Evolutionary conservation across 2,888 invertebrate species (phyloP), one percentile per base, ranked within the genome.

Genomic region (Psylliodes chrysocephalus): DNA sequence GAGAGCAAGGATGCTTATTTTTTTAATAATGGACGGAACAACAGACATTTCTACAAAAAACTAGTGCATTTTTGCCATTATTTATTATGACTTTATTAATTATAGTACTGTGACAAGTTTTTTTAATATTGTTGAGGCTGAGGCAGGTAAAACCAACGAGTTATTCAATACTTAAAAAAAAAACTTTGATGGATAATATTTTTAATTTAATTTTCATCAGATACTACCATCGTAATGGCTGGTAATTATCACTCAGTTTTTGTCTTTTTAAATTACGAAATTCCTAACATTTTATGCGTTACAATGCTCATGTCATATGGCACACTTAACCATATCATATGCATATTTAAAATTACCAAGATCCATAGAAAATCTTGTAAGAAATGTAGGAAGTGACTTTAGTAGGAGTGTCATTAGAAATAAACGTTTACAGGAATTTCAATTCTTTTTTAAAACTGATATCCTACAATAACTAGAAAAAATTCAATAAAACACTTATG

Each of bases 271-370:
- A 64, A 60, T 17, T n/a, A 54, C 33, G 52, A 62, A 1, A 40
- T 62, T 7, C 59, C 63, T 8, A 6, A 59, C 51, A 77, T 79
- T 63, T 71, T 74, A 6, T 71, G 69, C 25, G 63, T 79, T 18
- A 78, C n/a, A 76, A 64, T 81, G 78, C 63, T 74, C 72, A 18
- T 80, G 79, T 60, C 80, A 78, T 63, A 71, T 76, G 68, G 73
- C 76, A 35, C 73, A 78, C 67, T 67, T 79, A 52, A 69, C 74
- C 25, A 66, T 77, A 51, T 74, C 73, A 6, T 73, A 79, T 65
- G 78, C 79, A 14, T 79, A 65, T 62, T 77, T 1, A 75, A 75
- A 66, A n/a, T 64, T 80, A 15, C 80, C 80, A 3, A 56, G 62
- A 46, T 56, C 47, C 68, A 52, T 76, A 44, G 71, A 70, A 10